phyloP scores from a whole-genome alignment of 2,888 invertebrate species.

The Hyposoter dolosus region DNA sequence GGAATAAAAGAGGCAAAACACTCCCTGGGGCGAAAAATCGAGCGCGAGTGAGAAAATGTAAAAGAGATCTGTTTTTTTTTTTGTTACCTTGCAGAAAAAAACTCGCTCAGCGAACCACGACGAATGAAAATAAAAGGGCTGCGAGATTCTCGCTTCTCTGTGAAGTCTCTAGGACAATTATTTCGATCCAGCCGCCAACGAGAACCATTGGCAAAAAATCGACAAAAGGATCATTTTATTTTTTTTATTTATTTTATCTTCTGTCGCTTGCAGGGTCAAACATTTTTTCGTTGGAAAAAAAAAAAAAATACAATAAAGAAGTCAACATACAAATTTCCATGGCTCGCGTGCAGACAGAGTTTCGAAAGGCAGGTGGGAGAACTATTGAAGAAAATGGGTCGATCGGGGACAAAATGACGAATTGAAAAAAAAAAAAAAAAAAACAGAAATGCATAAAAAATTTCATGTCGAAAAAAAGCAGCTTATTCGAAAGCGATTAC shows the following conservation, averaged over 20 bases:
- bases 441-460: neutral
- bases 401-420: neutral
- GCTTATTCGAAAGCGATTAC: neutral
- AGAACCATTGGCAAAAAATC: constrained; percentile 42
- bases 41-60: constrained; percentile 34
- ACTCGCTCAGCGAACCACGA: constrained; percentile 56
- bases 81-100: constrained; percentile 45
- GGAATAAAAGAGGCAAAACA: constrained; percentile 30
- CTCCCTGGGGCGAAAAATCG: constrained; percentile 42
- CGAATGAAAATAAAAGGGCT: constrained; percentile 64
- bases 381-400: constrained; percentile 8
- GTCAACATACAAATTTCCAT: neutral
- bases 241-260: neutral
- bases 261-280: neutral
- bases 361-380: neutral
- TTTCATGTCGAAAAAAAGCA: neutral
- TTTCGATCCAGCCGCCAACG: constrained; percentile 54
- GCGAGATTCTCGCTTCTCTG: constrained; percentile 33
- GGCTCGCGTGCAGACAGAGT: constrained; percentile 6
- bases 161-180: constrained; percentile 57
- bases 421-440: neutral
- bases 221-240: constrained; percentile 11
- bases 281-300: neutral
- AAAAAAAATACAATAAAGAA: constrained; percentile 7
- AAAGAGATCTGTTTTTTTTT: constrained; percentile 28